Evolutionary conservation across 2,113 vertebrate species (phyloP).

Genomic region (Coptodon bakossiorum): DNA sequence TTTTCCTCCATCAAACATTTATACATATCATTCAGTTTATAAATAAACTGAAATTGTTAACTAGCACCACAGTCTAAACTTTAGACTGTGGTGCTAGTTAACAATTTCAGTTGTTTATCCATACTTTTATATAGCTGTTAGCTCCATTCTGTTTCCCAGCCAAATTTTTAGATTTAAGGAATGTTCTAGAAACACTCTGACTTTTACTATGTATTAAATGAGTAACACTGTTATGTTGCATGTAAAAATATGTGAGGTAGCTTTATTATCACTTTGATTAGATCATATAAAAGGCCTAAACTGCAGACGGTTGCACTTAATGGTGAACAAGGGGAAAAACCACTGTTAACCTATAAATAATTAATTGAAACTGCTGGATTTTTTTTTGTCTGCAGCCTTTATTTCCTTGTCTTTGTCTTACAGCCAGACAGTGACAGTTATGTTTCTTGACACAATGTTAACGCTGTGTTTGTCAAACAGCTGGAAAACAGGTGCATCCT

Average conservation of each 20-base stretch:
- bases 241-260: neutral
- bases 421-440: slow-evolving; percentile 21
- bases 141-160: neutral
- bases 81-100: neutral
- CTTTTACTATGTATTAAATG: neutral
- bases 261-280: neutral
- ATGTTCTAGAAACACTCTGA: neutral
- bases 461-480: slow-evolving; percentile 44
- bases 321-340: neutral
- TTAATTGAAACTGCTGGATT: neutral
- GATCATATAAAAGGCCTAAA: neutral
- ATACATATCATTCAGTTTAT: neutral
- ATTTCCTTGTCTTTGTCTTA: neutral
- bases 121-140: neutral
- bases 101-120: neutral
- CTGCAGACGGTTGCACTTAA: neutral
- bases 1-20: neutral
- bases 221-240: neutral
- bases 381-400: neutral
- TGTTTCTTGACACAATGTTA: slow-evolving; percentile 46
- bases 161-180: neutral
- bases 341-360: neutral
- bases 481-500: slow-evolving; percentile 59
- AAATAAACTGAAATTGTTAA: too few species aligned
- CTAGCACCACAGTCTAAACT: neutral